Base-by-base conservation (phyloP, 2,888 invertebrate genomes). In the Aethes cnicana region DNA sequence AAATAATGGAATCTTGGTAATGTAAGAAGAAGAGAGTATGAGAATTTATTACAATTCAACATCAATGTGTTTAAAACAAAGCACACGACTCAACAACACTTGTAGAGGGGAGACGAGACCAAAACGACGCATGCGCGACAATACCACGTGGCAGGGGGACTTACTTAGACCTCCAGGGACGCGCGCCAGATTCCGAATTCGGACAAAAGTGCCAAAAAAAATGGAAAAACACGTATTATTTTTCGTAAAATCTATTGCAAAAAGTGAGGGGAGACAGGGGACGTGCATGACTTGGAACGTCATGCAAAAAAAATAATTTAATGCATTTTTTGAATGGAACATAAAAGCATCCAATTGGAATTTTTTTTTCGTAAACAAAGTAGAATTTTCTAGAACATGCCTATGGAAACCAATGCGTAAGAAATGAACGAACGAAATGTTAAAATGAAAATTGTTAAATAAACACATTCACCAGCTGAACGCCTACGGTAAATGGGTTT, bases 121-220 rank as follows among this genome's bases (percentile, higher is more conserved):
- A 9, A 23, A 17, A 21, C 9, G 42, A 28, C 6, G 16, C 77
- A 81, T 79, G 78, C 76, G 67, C 61, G 58, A 33, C 4, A 37
- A 18, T 17, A 32, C 37, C 42, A 12, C 20, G 21, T 30, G 30
- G 18, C 16, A 61, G 61, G 59, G 69, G 72, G 72, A 89, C 89
- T 89, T 89, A 89, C 89, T 89, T 68, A 89, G 72, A 82, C 89
- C 89, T 89, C 89, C 89, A 88, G 71, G 69, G 68, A 87, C 75
- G 74, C 87, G 88, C 76, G 81, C 81, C 77, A 84, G 72, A 70
- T 84, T 85, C 89, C 89, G 87, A 80, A 79, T 72, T 74, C 86
- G 88, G 88, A 89, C 89, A 87, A 87, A 83, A 74, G 79, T 79
- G 68, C 70, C 79, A 64, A 78, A 74, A 71, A 64, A 73, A 69